Evolutionary conservation across 2,888 invertebrate genomes (phyloP).

Genomic region (Aromia moschata): DNA sequence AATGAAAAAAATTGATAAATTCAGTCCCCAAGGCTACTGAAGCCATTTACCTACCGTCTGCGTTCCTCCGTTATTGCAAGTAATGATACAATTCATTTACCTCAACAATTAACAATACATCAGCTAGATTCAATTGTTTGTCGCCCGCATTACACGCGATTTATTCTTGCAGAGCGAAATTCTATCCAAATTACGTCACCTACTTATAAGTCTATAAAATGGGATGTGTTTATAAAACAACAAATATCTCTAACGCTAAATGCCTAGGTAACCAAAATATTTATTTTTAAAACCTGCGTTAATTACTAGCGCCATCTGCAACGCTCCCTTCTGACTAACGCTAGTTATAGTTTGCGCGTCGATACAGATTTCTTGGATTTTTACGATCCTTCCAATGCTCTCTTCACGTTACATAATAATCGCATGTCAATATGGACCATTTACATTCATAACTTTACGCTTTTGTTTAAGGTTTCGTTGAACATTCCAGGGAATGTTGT

Average conservation of each 20-base stretch:
- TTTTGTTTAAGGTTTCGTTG: no score
- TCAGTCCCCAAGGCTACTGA: conserved; percentile 27
- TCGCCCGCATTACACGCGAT: background rate
- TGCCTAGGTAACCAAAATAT: background rate
- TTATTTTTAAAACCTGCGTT: background rate
- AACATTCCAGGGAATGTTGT: no score
- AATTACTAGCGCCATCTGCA: conserved; percentile 11
- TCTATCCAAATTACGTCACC: background rate
- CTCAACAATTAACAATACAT: conserved; percentile 3
- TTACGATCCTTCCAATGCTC: background rate
- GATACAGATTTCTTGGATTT: conserved; percentile 1
- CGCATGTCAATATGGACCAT: no score
- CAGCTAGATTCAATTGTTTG: background rate
- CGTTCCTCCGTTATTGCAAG: conserved; percentile 24
- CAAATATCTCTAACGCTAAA: background rate
- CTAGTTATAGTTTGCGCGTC: background rate
- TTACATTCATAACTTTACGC: no score
- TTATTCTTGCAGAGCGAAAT: background rate
- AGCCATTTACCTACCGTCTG: conserved; percentile 30
- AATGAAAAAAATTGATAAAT: no score
- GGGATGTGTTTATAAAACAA: background rate
- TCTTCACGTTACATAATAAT: no score
- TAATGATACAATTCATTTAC: conserved; percentile 23
- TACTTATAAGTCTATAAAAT: conserved; percentile 6
- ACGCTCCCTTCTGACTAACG: background rate